Base-by-base conservation (phyloP, 1,140 invertebrate species). In the Zaprionus ghesquierei region DNA sequence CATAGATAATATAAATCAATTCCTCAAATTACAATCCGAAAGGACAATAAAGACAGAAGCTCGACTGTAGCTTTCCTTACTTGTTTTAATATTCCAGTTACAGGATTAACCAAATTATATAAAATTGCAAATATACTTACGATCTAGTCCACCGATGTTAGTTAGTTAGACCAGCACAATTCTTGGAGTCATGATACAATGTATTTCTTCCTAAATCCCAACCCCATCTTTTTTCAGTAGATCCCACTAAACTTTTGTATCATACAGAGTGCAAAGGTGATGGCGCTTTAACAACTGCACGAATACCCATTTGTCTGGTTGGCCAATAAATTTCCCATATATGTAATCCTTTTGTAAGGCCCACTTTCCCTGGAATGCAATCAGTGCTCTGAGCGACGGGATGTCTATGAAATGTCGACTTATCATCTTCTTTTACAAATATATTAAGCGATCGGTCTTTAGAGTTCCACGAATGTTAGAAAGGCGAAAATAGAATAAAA, bases 381-480 rank as follows among this genome's bases (percentile, higher is more conserved):
- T 99, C 99, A 73, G 99, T 99, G 92, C 98, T 99, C 93, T 99
- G 99, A 73, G 99, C n/a, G n/a, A n/a, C n/a, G n/a, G n/a, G n/a
- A n/a, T n/a, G n/a, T n/a, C n/a, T n/a, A n/a, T n/a, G n/a, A n/a
- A n/a, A n/a, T n/a, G n/a, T n/a, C n/a, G n/a, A n/a, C n/a, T n/a
- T n/a, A n/a, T n/a, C n/a, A n/a, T n/a, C n/a, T n/a, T n/a, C n/a
- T n/a, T n/a, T n/a, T n/a, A n/a, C n/a, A n/a, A n/a, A n/a, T n/a
- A n/a, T 99, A 92, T 99, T 99, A 81, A 99, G 93, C 61, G 97
- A 98, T 93, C 98, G 94, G 92, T 99, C 99, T 60, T 99, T 98
- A 5, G 97, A 95, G 92, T 99, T 99, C 98, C 98, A 99, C 46
- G 97, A 96, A 92, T 99, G 97, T 92, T 98, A n/a, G n/a, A n/a